phyloP scores from a whole-genome alignment of 2,113 vertebrate species.

The Phyllopteryx taeniolatus region DNA sequence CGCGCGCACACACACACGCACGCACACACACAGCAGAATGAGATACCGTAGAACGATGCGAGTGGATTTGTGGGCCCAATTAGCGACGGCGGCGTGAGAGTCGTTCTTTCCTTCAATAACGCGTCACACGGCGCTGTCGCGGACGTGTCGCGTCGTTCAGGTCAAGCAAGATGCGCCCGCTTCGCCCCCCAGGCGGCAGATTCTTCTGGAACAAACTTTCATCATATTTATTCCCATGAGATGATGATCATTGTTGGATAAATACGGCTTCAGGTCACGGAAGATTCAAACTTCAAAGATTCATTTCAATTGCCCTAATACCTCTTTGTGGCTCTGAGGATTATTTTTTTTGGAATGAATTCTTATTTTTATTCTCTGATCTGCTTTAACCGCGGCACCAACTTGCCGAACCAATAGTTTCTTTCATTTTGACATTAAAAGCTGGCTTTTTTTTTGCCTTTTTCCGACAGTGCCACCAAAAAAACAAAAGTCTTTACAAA shows the following conservation, averaged over 20 bases:
- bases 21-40: not conserved
- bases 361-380: too few species aligned
- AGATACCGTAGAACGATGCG: slow-evolving; percentile 2
- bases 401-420: too few species aligned
- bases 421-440: too few species aligned
- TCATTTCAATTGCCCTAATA: too few species aligned
- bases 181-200: not conserved
- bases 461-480: not conserved
- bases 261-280: too few species aligned
- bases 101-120: slow-evolving; percentile 19
- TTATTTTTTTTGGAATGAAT: too few species aligned
- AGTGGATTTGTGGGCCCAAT: not conserved
- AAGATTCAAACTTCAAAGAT: too few species aligned
- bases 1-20: not conserved
- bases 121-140: not conserved
- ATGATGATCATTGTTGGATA: too few species aligned
- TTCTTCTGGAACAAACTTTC: not conserved
- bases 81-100: not conserved
- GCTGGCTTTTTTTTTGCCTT: not conserved
- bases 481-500: too few species aligned
- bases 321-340: too few species aligned
- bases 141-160: not conserved
- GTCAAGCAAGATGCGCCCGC: not conserved
- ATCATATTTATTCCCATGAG: too few species aligned
- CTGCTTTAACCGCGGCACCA: too few species aligned